These are phyloP conservation scores for Trogon melanurus DNA, from an alignment of 2,113 vertebrate species.

Conservation along the genomic window DNA sequence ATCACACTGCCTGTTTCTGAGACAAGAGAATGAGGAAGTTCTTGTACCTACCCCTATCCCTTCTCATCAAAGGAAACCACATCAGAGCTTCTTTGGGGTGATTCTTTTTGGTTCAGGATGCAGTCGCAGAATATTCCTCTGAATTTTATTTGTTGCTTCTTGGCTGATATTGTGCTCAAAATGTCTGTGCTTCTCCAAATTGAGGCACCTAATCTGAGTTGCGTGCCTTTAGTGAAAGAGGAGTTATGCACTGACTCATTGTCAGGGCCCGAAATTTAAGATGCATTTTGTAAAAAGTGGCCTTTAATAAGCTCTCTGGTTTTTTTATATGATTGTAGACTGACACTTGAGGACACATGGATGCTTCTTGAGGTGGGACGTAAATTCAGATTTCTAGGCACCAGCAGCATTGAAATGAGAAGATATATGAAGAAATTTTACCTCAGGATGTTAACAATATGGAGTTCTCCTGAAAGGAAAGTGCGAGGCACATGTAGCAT, in stretches of 20 bases:
- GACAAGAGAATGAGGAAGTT: background rate
- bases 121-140: background rate
- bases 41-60: background rate
- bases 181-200: background rate
- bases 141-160: background rate
- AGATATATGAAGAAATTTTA: background rate
- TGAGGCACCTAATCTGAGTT: background rate
- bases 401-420: background rate
- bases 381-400: background rate
- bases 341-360: background rate
- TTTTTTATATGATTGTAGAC: background rate
- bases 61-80: background rate
- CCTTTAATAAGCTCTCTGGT: background rate
- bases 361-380: background rate
- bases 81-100: background rate
- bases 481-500: accelerated
- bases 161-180: background rate
- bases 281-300: background rate
- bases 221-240: background rate
- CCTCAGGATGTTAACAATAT: background rate
- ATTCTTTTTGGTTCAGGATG: background rate
- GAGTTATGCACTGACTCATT: background rate
- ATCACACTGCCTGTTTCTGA: background rate
- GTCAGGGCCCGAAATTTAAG: background rate
- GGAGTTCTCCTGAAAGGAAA: background rate